A percentile compares a stretch with the other conserved stretches of the same genome.
phyloP scores from a whole-genome alignment of 2,113 vertebrate genomes.

The Leptobrachium ailaonicum region DNA sequence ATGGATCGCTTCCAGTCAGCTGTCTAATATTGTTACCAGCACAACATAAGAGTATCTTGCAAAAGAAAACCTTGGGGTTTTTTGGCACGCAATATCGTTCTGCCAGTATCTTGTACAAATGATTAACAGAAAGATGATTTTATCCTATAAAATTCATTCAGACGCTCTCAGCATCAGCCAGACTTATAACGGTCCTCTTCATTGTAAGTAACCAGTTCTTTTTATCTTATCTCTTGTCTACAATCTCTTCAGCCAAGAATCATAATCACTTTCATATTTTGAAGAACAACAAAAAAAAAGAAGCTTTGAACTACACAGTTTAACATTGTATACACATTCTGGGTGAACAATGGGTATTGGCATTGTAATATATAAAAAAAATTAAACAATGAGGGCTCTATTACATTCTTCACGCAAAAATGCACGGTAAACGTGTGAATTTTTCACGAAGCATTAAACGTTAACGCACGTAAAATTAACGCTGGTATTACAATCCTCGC shows the following conservation, averaged over 20 bases:
- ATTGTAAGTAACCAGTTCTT: not conserved
- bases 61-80: not conserved
- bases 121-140: not conserved
- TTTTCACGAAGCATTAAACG: no score
- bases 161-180: not conserved
- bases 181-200: not conserved
- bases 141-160: not conserved
- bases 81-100: not conserved
- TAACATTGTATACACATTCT: not conserved
- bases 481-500: no score
- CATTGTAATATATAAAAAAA: no score
- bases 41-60: not conserved
- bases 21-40: not conserved
- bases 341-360: not conserved
- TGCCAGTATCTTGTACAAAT: not conserved
- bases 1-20: not conserved
- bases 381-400: no score
- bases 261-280: not conserved
- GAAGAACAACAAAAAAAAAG: not conserved
- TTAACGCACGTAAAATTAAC: no score
- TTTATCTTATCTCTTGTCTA: not conserved
- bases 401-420: no score
- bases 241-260: not conserved
- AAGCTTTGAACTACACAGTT: not conserved
- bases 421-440: no score